phyloP scores from a whole-genome alignment of 2,888 invertebrate species.

The Ophonus ardosiacus region DNA sequence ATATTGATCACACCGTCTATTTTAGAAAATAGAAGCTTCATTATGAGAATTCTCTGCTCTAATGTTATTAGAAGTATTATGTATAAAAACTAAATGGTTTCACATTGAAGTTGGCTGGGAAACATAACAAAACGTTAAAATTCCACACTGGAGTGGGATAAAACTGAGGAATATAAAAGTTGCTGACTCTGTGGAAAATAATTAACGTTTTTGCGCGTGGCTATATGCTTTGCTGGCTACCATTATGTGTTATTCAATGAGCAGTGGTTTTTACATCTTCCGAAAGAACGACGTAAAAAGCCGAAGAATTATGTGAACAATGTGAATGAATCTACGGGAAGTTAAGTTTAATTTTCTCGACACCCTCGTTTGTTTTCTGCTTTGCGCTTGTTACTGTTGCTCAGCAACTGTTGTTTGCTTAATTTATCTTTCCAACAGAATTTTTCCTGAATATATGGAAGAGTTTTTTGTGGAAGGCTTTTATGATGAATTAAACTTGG shows the following conservation, averaged over 20 bases:
- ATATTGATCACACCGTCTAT: too few species aligned
- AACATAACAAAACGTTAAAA: neutral
- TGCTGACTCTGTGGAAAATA: conserved; percentile 17
- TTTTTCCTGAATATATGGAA: conserved; percentile 33
- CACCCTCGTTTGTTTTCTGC: conserved; percentile 48
- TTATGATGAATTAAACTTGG: conserved; percentile 39
- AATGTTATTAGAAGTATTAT: neutral
- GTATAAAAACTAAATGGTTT: neutral
- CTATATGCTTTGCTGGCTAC: conserved; percentile 34
- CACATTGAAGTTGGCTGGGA: neutral
- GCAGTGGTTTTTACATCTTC: conserved; percentile 45
- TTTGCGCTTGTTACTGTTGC: conserved; percentile 34
- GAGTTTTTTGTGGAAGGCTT: conserved; percentile 21
- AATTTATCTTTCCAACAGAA: conserved; percentile 4
- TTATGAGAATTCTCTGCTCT: neutral
- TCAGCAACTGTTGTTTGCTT: conserved; percentile 7
- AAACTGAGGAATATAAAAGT: neutral
- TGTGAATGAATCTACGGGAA: conserved; percentile 32
- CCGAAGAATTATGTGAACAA: conserved; percentile 42
- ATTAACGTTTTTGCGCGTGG: conserved; percentile 45
- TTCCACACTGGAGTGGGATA: neutral
- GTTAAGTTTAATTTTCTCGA: conserved; percentile 45
- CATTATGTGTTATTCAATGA: conserved; percentile 52
- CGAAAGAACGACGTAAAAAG: conserved; percentile 21
- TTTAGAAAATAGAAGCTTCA: too few species aligned